phyloP scores from a whole-genome alignment of 2,113 vertebrate genomes.

The Penelope pileata region DNA sequence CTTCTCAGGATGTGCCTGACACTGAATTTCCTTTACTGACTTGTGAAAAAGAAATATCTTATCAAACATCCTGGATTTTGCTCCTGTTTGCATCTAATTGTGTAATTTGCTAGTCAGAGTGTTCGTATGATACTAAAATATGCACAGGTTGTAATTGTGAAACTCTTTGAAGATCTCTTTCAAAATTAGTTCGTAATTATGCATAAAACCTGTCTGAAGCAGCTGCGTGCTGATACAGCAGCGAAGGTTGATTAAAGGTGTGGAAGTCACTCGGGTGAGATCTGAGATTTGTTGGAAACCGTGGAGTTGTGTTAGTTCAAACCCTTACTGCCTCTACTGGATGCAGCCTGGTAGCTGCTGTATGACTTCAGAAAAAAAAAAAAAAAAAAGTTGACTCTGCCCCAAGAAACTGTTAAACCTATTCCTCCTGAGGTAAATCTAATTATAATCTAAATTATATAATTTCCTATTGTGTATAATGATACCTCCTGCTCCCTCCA shows the following conservation, averaged over 20 bases:
- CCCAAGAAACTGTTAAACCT: neutral
- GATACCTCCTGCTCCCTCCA: neutral
- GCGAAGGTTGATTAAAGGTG: neutral
- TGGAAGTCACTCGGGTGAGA: neutral
- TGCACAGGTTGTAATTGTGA: neutral
- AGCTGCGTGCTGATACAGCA: neutral
- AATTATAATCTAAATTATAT: neutral
- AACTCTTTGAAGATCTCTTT: neutral
- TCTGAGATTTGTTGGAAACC: neutral
- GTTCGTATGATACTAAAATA: neutral
- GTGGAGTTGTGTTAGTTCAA: neutral
- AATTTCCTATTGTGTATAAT: neutral
- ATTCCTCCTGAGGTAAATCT: neutral
- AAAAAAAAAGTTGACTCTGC: neutral
- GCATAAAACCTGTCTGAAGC: neutral
- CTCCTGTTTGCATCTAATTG: neutral
- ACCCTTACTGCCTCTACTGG: neutral
- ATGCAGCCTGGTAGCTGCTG: neutral
- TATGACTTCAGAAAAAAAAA: neutral
- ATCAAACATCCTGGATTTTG: slow-evolving; percentile 14
- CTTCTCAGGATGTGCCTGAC: slow-evolving; percentile 39
- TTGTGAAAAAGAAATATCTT: slow-evolving; percentile 28
- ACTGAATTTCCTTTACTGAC: slow-evolving; percentile 44
- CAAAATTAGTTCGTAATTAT: neutral
- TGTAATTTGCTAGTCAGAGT: neutral